phyloP scores from a whole-genome alignment of 2,888 invertebrate genomes.

The Piscicola geometra region DNA sequence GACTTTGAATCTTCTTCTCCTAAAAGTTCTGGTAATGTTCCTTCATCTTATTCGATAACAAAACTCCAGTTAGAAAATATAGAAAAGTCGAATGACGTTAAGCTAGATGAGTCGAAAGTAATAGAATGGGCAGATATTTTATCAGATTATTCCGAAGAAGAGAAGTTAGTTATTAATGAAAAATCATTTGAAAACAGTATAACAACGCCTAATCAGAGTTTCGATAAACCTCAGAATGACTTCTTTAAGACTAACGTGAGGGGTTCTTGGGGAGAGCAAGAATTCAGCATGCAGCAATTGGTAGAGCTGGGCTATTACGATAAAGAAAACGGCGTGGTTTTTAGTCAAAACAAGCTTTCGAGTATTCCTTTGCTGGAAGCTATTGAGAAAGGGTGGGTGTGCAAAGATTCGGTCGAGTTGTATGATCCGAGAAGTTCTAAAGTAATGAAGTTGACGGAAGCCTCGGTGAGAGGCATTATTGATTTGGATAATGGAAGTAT shows the following conservation, averaged over 20 bases:
- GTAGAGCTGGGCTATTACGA: slow-evolving; percentile 63
- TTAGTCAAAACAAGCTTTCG: slow-evolving; percentile 53
- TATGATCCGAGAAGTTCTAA: slow-evolving; percentile 47
- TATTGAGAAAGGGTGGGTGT: slow-evolving; percentile 57
- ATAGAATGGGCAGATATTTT: slow-evolving; percentile 2
- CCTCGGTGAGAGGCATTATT: slow-evolving; percentile 60
- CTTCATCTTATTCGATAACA: neutral
- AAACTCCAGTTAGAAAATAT: neutral
- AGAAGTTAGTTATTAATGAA: neutral
- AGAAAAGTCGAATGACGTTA: neutral
- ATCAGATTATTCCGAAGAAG: neutral
- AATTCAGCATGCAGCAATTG: slow-evolving; percentile 38
- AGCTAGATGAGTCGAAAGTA: neutral
- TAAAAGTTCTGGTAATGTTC: neutral
- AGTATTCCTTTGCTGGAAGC: slow-evolving; percentile 64
- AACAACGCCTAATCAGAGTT: neutral
- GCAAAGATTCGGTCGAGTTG: slow-evolving; percentile 49
- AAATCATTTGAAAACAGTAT: neutral
- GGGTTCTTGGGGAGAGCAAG: slow-evolving; percentile 19
- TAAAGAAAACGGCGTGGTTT: slow-evolving; percentile 64
- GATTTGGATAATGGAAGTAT: slow-evolving; percentile 59
- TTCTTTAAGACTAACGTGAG: neutral
- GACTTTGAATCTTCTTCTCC: neutral
- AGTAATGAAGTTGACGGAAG: slow-evolving; percentile 42
- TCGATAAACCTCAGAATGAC: neutral